Base-by-base conservation (phyloP, 2,888 invertebrate species). In the Rosalia funebris region DNA sequence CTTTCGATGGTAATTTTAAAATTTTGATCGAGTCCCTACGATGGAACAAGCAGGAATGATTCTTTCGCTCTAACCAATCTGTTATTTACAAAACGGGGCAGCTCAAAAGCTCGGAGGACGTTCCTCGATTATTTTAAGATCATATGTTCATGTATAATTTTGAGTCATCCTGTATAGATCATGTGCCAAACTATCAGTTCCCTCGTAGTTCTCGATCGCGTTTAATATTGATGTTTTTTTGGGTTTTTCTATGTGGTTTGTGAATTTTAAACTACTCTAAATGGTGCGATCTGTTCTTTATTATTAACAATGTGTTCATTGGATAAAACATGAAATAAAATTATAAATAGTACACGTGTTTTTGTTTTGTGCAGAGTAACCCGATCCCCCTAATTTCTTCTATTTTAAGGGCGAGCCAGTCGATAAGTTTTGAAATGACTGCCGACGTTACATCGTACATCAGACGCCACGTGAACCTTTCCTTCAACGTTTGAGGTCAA, bases 221-320 rank as follows among this genome's bases (percentile, higher is more conserved):
- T 60, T 57, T 57, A n/a, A 39, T 52, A 12, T 44, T 7, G 12
- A 20, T 37, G 37, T 46, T 17, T 63, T 57, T 63, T 61, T 48
- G 31, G 44, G 41, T 54, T 45, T 56, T 42, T 66, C 12, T 57
- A 32, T 48, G 42, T 69, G 55, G 19, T 62, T 50, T 52, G 55
- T 57, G 46, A 34, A 44, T 36, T 34, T 50, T 20, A 65, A 55
- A 62, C 61, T 61, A 72, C 70, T 77, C 74, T 77, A 77, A 77
- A 77, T 79, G 79, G 79, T 76, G 77, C 75, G 77, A 79, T 79
- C 77, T 80, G 79, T 77, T 76, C 72, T 72, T 77, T 75, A 75
- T 76, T 75, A 74, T 78, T 77, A 75, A 81, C 74, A 75, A 81
- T 81, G 80, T 81, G 80, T 81, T 81, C 81, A 81, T 80, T 79